Evolutionary conservation across 1,140 invertebrate species (phyloP).

Genomic region (Microplitis mediator): DNA sequence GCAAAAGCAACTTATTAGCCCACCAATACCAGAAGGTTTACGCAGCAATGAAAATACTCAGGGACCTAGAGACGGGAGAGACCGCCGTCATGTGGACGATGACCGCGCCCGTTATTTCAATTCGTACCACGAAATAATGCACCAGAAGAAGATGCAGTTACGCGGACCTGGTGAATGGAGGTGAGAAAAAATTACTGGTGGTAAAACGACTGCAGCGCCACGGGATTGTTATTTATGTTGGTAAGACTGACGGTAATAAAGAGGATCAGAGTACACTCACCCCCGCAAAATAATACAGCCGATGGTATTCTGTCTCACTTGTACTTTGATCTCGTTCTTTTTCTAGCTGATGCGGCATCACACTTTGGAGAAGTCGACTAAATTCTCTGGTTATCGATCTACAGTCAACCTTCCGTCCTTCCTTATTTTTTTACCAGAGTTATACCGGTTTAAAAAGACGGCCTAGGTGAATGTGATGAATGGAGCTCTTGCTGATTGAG

Average conservation of each 20-base stretch:
- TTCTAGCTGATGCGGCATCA: slow-evolving; percentile 2
- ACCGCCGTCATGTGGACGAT: background rate
- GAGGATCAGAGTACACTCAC: slow-evolving; percentile 11
- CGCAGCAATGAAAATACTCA: background rate
- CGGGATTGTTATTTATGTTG: background rate
- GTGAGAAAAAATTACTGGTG: background rate
- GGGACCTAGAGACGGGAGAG: background rate
- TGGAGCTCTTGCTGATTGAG: no score
- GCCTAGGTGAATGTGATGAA: background rate
- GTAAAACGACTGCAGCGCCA: background rate
- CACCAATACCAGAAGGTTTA: no score
- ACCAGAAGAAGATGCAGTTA: background rate
- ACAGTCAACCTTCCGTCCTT: slow-evolving; percentile 39
- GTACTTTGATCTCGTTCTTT: background rate
- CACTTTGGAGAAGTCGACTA: slow-evolving; percentile 20
- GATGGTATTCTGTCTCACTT: slow-evolving; percentile 1
- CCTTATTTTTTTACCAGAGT: slow-evolving; percentile 26
- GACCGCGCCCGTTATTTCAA: background rate
- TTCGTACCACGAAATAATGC: background rate
- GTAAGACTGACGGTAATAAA: background rate
- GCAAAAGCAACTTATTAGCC: no score
- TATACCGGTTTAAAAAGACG: background rate
- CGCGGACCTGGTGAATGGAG: background rate
- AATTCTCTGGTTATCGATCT: slow-evolving; percentile 41
- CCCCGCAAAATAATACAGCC: slow-evolving; percentile 5